Evolutionary conservation across 2,113 vertebrate species (phyloP), one percentile per base, ranked within the genome.

Genomic region (Hippolais icterina): DNA sequence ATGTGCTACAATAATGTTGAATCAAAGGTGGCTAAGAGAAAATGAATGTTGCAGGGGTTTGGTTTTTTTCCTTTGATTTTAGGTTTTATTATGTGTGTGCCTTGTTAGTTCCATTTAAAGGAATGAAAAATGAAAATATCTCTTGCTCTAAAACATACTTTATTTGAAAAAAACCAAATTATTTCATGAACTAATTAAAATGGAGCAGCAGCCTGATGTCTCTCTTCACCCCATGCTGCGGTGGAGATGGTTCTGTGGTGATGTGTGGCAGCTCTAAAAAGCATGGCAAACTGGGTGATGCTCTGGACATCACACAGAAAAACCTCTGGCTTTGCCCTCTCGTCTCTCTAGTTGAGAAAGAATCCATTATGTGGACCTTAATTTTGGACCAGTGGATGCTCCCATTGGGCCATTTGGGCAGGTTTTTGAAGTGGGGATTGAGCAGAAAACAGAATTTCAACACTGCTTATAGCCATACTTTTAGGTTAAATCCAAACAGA

Each of bases 11-110:
- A 61, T 89, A 79, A 75, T n/a, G 31, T 53, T 89, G 57, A 92
- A 93, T 84, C 11, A 64, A 61, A 88, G 49, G 57, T 63, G 72
- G 52, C 81, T 68, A 75, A 53, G 52, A 93, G 64, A 93, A 95
- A 94, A 96, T 79, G 1, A 90, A 81, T 23, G 42, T 78, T 92
- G 41, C 25, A 54, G 27, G 27, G 27, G 12, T 6, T 15, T 28
- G 8, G 66, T 2, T 86, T 80, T 50, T 64, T 33, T 3, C 22
- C 37, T 90, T 95, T 94, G 79, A 94, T 78, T 97, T 74, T 41
- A 41, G 24, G 10, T 77, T 95, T 83, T 92, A 66, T 86, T 83
- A 31, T 92, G 76, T 63, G 29, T 1, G 1, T 89, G 16, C 14
- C 63, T 86, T 72, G 35, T 83, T 93, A 91, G 52, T 50, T 87